Base-by-base conservation (phyloP, 2,888 invertebrate species). In the Lydus trimaculatus region DNA sequence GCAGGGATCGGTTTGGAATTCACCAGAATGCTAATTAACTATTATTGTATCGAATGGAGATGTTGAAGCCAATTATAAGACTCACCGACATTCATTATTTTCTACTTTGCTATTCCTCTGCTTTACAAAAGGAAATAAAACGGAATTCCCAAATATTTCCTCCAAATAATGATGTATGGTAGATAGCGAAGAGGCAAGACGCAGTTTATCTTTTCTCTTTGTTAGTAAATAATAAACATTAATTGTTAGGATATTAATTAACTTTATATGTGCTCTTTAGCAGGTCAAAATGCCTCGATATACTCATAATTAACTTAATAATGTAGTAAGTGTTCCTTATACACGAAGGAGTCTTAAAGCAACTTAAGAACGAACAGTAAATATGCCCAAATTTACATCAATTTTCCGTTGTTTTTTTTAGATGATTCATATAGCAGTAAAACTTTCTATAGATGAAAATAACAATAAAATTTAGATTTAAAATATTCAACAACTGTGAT, bases 1-100 rank as follows among this genome's bases (percentile, higher is more conserved):
- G 20, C 9, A 48, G 48, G 9, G 9, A 20, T 48, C 0, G 9
- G 8, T 8, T n/a, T 20, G 7, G 20, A 20, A 3, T 48, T 48
- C 28, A 8, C 23, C 56, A 56, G 25, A 13, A 56, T 56, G 1
- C 56, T 56, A 56, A 56, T 56, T 56, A 56, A 52, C 52, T 52
- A 23, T 52, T 52, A 52, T 52, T 52, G 11, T 56, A 56, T 56
- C 25, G 56, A 23, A 56, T 56, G 56, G 23, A 56, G 56, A 23
- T 56, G 23, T 56, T 56, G 15, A 25, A 15, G 56, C 56, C 56
- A 56, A 56, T 25, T 56, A 56, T 25, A 56, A 13, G 23, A 9
- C 25, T 17, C 43, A 17, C 17, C 43, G 43, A 43, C 43, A 43
- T 43, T 43, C 43, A 43, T 43, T 43, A 56, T 56, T 56, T 56